These are phyloP conservation scores for Spheniscus mendiculus DNA, from an alignment of 2,113 vertebrate genomes.

Conservation along the genomic window DNA sequence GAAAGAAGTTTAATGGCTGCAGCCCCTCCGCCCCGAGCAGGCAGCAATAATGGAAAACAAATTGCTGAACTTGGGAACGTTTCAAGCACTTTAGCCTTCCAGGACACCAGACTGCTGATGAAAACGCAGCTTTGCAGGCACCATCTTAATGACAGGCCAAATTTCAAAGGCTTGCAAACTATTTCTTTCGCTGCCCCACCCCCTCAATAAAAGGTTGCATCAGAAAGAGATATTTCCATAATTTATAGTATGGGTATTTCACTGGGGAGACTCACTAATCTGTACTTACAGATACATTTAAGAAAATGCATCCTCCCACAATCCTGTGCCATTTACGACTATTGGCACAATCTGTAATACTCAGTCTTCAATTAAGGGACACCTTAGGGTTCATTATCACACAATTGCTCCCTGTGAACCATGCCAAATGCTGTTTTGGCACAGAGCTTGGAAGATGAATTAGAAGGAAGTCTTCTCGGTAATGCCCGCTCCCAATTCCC, in stretches of 20 bases:
- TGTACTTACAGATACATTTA: constrained; percentile 93
- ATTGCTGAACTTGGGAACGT: constrained; percentile 68
- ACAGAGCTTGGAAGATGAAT: constrained; percentile 85
- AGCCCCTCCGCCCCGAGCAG: not conserved
- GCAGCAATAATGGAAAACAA: constrained; percentile 74
- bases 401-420: constrained; percentile 87
- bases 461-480: constrained; percentile 83
- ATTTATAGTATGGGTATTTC: constrained; percentile 83
- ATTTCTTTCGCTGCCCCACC: constrained; percentile 62
- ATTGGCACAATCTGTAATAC: constrained; percentile 82
- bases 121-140: constrained; percentile 66
- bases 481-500: constrained; percentile 80
- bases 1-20: not conserved
- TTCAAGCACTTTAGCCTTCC: constrained; percentile 73
- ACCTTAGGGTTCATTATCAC: constrained; percentile 91
- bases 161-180: constrained; percentile 77
- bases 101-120: constrained; percentile 75
- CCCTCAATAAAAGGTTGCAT: constrained; percentile 77
- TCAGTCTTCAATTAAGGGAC: constrained; percentile 91
- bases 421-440: constrained; percentile 92
- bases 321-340: constrained; percentile 85
- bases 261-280: constrained; percentile 82
- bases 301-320: constrained; percentile 87
- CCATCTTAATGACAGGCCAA: constrained; percentile 79
- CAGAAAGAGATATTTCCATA: constrained; percentile 82